Evolutionary conservation across 2,113 vertebrate species (phyloP).

Genomic region (Anguilla japonica): DNA sequence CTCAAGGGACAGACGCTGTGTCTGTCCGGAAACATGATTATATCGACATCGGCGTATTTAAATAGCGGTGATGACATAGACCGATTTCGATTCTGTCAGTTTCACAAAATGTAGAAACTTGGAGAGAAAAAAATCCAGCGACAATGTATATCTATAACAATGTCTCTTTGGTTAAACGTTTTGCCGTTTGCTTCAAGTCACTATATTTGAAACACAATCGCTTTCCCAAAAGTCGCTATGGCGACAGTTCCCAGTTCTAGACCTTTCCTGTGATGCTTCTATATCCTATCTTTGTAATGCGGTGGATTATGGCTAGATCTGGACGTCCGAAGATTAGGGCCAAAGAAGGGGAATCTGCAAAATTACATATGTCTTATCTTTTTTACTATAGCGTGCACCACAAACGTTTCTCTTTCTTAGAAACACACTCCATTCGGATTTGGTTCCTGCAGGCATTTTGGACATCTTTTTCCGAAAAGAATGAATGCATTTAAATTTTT

Average conservation of each 20-base stretch:
- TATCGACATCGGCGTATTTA: not conserved
- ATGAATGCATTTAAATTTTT: not conserved
- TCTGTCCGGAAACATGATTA: not conserved
- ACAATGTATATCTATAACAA: not conserved
- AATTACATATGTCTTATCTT: constrained; percentile 35
- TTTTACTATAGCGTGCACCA: constrained; percentile 3
- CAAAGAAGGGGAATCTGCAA: constrained; percentile 25
- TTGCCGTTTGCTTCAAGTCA: not conserved
- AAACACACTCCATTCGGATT: not conserved
- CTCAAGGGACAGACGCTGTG: not conserved
- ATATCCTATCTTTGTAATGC: constrained; percentile 27
- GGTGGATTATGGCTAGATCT: constrained; percentile 31
- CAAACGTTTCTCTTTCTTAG: constrained; percentile 15
- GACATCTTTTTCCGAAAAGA: not conserved
- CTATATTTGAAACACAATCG: not conserved
- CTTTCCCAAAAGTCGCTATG: not conserved
- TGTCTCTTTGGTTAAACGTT: not conserved
- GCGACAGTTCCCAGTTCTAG: not conserved
- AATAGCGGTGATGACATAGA: not conserved
- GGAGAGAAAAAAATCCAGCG: not conserved
- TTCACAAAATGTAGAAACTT: not conserved
- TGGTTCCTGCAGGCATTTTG: not conserved
- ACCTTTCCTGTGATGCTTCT: constrained; percentile 16
- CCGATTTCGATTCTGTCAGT: not conserved
- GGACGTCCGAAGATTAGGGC: constrained; percentile 28